phyloP scores from a whole-genome alignment of 2,888 invertebrate genomes.

The Lissonota sp. region DNA sequence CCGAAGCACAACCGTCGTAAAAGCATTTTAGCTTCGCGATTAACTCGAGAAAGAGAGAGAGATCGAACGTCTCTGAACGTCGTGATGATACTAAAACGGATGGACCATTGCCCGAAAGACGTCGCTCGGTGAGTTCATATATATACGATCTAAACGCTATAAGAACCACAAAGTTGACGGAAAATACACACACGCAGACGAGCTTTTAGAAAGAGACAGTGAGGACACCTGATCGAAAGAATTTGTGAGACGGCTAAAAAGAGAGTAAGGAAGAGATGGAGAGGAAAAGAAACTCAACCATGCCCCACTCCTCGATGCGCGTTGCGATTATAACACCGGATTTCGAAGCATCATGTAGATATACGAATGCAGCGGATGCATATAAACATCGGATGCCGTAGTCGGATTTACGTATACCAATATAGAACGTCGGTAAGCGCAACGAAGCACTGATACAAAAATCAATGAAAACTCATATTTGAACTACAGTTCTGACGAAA shows the following conservation, averaged over 20 bases:
- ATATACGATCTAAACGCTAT: not conserved
- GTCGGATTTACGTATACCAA: not conserved
- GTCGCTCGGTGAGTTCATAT: slow-evolving; percentile 37
- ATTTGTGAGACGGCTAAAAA: not conserved
- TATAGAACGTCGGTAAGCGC: too few species aligned
- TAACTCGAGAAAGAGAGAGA: slow-evolving; percentile 43
- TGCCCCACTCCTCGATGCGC: not conserved
- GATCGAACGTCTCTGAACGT: slow-evolving; percentile 73
- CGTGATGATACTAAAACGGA: slow-evolving; percentile 79
- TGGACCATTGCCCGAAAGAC: slow-evolving; percentile 64
- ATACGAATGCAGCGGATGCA: not conserved
- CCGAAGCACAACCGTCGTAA: slow-evolving; percentile 63
- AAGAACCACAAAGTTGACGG: too few species aligned
- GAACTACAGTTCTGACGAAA: too few species aligned
- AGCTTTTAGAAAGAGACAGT: not conserved
- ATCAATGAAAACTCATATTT: too few species aligned
- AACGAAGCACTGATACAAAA: too few species aligned
- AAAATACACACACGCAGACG: not conserved
- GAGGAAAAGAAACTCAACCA: not conserved
- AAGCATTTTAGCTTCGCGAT: not conserved
- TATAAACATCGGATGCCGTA: slow-evolving; percentile 2
- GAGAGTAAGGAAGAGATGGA: not conserved
- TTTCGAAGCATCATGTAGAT: slow-evolving; percentile 3
- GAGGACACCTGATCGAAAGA: not conserved
- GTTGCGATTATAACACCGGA: slow-evolving; percentile 24